Base-by-base conservation (phyloP, 1,140 invertebrate species). In the Drosophila kurseongensis region DNA sequence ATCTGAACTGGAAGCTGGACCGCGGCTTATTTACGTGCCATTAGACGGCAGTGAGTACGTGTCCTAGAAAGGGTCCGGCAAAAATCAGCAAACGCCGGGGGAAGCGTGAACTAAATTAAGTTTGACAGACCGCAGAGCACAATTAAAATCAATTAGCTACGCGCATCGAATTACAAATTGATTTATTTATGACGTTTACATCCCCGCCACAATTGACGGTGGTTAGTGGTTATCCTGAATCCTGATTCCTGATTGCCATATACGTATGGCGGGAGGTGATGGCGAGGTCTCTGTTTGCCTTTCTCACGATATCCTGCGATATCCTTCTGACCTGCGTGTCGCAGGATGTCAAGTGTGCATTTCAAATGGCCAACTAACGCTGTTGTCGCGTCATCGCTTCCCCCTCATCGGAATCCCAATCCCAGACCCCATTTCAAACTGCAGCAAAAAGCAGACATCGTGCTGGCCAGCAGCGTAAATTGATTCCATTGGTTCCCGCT, bases 131-230 rank as follows among this genome's bases (percentile, higher is more conserved):
- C 75, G 36, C 75, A 66, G 57, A 27, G 44, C 45, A 52, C 69
- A 66, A 83, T 83, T 76, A 69, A 76, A 79, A 83, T 83, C 80
- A 83, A 83, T 83, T 79, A 83, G 75, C 69, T 59, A 48, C 48
- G 60, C 71, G 75, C 50, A 79, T 83, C 65, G 80, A 78, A 75
- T 83, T 83, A 83, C 80, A 75, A 75, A 75, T 66, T 78, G 80
- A 73, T 75, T 78, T 69, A 74, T 83, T 75, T 79, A 75, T 78
- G 57, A 75, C 57, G 75, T 57, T 79, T 59, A 40, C 67, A 44
- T 38, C 47, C 63, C 38, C 40, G 48, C 57, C 68, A 18, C 67
- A 59, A 59, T 72, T 44, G 54, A 18, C 32, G 69, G 14, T 52
- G 38, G 67, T 50, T 71, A 23, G 45, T 27, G 55, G 68, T 35